A percentile compares a stretch with the other conserved stretches of the same genome.
Evolutionary conservation across 2,888 invertebrate species (phyloP).

Genomic region (Cerceris rybyensis): DNA sequence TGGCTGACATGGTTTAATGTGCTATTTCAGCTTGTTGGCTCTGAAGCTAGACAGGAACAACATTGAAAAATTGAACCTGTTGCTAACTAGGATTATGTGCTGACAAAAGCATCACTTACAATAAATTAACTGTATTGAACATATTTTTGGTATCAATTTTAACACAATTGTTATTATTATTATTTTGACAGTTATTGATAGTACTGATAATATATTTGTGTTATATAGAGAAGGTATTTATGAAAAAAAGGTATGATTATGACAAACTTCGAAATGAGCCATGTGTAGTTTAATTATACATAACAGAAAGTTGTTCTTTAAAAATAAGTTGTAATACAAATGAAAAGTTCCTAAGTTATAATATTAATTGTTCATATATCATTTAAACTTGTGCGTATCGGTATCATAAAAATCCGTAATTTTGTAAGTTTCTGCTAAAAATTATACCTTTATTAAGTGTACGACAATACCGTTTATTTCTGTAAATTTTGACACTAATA

Average conservation of each 20-base stretch:
- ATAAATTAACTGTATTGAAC: background rate
- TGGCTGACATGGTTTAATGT: slow-evolving; percentile 46
- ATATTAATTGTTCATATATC: background rate
- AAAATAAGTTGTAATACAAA: background rate
- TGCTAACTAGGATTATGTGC: slow-evolving; percentile 67
- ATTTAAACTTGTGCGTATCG: slow-evolving; percentile 1
- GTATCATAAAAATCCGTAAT: slow-evolving; percentile 14
- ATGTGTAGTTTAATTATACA: background rate
- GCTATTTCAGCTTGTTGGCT: slow-evolving; percentile 62
- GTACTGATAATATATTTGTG: background rate
- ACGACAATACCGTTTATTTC: slow-evolving; percentile 36
- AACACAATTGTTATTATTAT: background rate
- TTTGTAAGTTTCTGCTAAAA: slow-evolving; percentile 23
- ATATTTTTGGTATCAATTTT: background rate
- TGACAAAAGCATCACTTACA: slow-evolving; percentile 16
- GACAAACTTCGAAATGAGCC: slow-evolving; percentile 7
- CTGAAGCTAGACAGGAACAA: slow-evolving; percentile 76
- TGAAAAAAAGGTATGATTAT: slow-evolving; percentile 4
- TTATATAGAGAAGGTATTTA: background rate
- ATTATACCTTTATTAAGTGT: slow-evolving; percentile 46
- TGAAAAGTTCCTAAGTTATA: no score
- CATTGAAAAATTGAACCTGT: slow-evolving; percentile 77
- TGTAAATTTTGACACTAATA: slow-evolving; percentile 31
- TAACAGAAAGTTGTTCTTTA: background rate
- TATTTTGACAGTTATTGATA: background rate